A percentile compares a stretch with the other conserved stretches of the same genome.
Evolutionary conservation across 2,797 vertebrate species (phyloP).

Genomic region (Myiothlypis coronata): DNA sequence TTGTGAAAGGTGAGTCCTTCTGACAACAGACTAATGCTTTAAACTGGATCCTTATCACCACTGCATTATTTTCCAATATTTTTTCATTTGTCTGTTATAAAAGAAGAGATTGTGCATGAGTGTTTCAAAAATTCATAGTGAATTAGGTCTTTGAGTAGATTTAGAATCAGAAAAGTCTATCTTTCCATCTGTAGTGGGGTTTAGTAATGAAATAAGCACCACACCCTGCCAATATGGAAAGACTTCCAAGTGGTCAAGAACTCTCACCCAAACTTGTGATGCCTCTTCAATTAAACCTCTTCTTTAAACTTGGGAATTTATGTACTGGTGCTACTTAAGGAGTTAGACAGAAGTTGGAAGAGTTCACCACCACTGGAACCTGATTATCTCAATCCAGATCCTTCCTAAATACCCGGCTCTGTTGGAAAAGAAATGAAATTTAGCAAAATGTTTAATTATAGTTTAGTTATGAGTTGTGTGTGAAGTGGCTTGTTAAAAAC

Average conservation of each 20-base stretch:
- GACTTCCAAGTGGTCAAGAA: not conserved
- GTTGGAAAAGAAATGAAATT: too few relatives aligned
- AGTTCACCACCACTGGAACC: not conserved
- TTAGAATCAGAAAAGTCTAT: not conserved
- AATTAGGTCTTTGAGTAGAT: not conserved
- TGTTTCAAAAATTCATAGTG: not conserved
- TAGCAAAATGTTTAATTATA: too few relatives aligned
- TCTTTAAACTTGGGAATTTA: not conserved
- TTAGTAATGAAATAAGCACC: not conserved
- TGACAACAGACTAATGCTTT: not conserved
- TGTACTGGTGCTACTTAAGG: not conserved
- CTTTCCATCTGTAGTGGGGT: not conserved
- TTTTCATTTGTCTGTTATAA: not conserved
- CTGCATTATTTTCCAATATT: not conserved
- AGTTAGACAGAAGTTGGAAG: not conserved
- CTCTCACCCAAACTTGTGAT: not conserved
- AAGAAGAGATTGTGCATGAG: not conserved
- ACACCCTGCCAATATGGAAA: not conserved
- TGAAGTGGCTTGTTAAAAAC: too few relatives aligned
- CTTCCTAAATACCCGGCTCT: not conserved
- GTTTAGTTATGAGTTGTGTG: too few relatives aligned
- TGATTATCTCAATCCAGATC: not conserved
- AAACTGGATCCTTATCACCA: not conserved
- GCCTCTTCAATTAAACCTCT: not conserved
- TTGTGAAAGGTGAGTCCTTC: not conserved